Base-by-base conservation (phyloP, 2,888 invertebrate genomes). In the Mythimna ferrago region DNA sequence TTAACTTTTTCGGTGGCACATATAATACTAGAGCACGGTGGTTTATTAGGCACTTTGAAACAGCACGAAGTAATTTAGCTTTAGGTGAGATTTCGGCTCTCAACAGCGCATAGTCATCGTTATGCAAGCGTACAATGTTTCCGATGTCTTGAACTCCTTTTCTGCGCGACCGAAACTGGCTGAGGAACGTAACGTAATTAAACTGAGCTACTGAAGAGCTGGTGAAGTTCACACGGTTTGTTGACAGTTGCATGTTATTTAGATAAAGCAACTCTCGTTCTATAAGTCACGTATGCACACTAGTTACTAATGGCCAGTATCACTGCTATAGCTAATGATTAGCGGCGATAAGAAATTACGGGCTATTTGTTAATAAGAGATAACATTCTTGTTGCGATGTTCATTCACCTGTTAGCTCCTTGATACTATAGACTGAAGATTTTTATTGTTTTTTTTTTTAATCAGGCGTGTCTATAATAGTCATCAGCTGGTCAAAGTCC, bases 111-210 rank as follows among this genome's bases (percentile, higher is more conserved):
- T 88, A 88, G 80, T 93, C 91, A 73, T 94, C 93, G 19, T 89
- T 91, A 80, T 96, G 95, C 61, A 96, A 86, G 26, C 95, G 95
- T 56, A 96, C 85, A 77, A 95, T 89, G 19, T 92, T 93, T 32
- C 94, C 93, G 66, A 96, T 94, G 74, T 95, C 93, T 80, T 93
- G 91, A n/a, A 94, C 90, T 41, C 93, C 92, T 80, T 91, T 93
- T 71, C 89, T 90, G 2, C 92, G 88, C 2, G 92, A 90, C 51
- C 93, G 90, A 78, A 91, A 90, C 77, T 94, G 94, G 79, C 93
- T 93, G 51, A 96, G 83, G 74, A 95, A 93, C 75, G 94, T 92
- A 10, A 94, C 92, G 82, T 96, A 96, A 85, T 94, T 96, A 72
- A 93, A 94, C 73, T 96, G 94, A 6, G 94, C 91, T 53, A 94